A percentile compares a stretch with the other conserved stretches of the same genome.
These are phyloP conservation scores for Parotia lawesii DNA, from an alignment of 2,113 vertebrate species.

Conservation along the genomic window DNA sequence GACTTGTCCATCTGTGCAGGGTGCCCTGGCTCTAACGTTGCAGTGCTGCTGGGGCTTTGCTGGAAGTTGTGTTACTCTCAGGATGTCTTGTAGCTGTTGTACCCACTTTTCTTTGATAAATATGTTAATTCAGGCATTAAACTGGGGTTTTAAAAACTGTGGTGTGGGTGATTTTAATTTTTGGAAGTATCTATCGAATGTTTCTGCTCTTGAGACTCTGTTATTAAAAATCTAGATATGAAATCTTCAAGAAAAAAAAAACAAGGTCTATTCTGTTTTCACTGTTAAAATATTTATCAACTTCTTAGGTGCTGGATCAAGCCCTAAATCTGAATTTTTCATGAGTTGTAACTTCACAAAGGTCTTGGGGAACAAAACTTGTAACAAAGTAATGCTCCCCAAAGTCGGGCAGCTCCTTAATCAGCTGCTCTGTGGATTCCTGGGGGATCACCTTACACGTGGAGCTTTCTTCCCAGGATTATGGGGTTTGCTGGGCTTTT, in stretches of 20 bases:
- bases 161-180: background rate
- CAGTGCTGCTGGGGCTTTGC: background rate
- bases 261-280: background rate
- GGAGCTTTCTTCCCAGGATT: background rate
- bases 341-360: background rate
- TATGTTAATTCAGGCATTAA: background rate
- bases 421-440: background rate
- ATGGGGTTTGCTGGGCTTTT: background rate
- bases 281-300: background rate
- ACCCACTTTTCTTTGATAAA: background rate
- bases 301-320: background rate
- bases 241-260: background rate
- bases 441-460: background rate
- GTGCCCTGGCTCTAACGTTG: background rate
- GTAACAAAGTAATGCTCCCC: background rate
- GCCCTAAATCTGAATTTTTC: background rate
- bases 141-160: background rate
- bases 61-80: background rate
- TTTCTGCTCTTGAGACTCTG: background rate
- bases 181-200: background rate
- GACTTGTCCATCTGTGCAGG: conserved; percentile 48
- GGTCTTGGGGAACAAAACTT: background rate
- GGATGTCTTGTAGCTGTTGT: background rate
- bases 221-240: background rate
- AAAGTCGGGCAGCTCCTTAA: background rate